phyloP scores from a whole-genome alignment of 37 sponge, comb jelly and placozoan genomes.

The Chondrosia reniformis region DNA sequence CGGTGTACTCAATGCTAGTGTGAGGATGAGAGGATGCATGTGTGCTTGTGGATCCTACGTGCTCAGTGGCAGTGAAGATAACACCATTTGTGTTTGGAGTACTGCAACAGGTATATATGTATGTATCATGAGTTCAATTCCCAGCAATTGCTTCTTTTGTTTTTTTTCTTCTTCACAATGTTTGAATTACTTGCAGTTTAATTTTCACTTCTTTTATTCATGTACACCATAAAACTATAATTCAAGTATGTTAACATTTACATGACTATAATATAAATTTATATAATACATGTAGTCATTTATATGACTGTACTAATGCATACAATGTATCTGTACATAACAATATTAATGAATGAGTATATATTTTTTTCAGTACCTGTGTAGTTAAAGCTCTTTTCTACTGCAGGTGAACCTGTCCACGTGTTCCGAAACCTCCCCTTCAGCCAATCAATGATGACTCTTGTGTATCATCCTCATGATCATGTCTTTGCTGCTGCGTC shows the following conservation, averaged over 20 bases:
- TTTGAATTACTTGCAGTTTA: too few species aligned
- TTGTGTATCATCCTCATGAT: background rate
- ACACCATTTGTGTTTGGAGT: conserved; percentile 1
- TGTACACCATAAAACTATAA: too few species aligned
- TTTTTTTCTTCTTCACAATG: too few species aligned
- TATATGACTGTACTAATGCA: too few species aligned
- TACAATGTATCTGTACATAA: too few species aligned
- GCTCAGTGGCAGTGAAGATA: background rate
- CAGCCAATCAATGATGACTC: background rate
- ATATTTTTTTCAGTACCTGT: background rate
- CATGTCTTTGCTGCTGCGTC: background rate
- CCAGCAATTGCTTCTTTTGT: too few species aligned
- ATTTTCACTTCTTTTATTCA: too few species aligned
- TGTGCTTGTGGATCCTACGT: conserved; percentile 12
- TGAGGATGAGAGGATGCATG: background rate
- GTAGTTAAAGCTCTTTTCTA: background rate
- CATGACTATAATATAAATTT: too few species aligned
- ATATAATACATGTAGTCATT: too few species aligned
- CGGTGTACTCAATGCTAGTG: background rate
- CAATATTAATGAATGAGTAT: too few species aligned
- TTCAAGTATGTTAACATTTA: too few species aligned
- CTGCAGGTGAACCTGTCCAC: background rate
- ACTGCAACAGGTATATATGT: conserved; percentile 8
- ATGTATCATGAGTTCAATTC: too few species aligned
- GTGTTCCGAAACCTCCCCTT: background rate